Evolutionary conservation across 2,797 vertebrate species (phyloP).

Genomic region (Sebastes matsubarae): DNA sequence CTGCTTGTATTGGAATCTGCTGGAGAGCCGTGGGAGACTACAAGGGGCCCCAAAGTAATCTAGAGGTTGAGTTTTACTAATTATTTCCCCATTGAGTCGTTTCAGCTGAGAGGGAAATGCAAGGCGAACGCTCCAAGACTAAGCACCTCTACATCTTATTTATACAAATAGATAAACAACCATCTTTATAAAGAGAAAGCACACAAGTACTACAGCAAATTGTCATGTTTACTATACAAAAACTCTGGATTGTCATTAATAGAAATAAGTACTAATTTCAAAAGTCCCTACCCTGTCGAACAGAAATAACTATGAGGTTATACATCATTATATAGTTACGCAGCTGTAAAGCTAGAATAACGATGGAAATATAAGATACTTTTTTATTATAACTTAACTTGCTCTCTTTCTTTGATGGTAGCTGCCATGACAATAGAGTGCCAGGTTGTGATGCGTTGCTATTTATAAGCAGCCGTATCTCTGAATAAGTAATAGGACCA

Average conservation of each 20-base stretch:
- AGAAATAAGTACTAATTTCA: background rate
- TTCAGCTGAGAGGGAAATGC: constrained; percentile 17
- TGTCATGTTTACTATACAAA: background rate
- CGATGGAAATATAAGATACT: background rate
- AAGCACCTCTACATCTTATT: background rate
- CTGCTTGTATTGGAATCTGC: too few relatives aligned
- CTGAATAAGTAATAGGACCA: constrained; percentile 38
- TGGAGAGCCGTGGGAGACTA: constrained; percentile 23
- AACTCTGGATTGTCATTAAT: background rate
- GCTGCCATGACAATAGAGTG: constrained; percentile 29
- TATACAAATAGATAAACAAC: constrained; percentile 17
- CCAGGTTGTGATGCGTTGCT: constrained; percentile 28
- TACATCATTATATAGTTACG: background rate
- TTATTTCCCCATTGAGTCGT: constrained; percentile 45
- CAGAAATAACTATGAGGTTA: constrained; percentile 9
- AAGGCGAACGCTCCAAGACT: background rate
- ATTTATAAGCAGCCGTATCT: constrained; percentile 43
- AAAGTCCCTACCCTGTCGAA: background rate
- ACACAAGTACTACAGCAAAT: constrained; percentile 1
- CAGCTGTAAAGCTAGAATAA: background rate
- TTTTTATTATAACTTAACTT: constrained; percentile 10
- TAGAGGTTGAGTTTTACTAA: constrained; percentile 39
- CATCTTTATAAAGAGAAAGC: background rate
- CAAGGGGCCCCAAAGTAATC: constrained; percentile 48
- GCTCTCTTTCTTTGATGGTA: constrained; percentile 10